phyloP scores from a whole-genome alignment of 2,113 vertebrate species.

The Anhinga rufa region DNA sequence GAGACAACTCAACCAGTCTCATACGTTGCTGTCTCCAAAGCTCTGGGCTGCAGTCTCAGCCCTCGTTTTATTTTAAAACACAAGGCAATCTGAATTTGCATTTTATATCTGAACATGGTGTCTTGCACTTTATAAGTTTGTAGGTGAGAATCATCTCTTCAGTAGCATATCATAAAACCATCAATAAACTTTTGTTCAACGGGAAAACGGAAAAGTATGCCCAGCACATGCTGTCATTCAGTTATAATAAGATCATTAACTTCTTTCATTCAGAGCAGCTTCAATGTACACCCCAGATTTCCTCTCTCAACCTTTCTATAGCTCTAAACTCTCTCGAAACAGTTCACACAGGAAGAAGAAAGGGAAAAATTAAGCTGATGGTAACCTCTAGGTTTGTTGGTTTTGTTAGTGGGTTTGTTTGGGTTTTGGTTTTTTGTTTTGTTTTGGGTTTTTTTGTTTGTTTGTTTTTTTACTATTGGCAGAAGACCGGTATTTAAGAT shows the following conservation, averaged over 20 bases:
- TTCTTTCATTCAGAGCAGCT: neutral
- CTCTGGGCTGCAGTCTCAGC: neutral
- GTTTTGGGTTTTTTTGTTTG: no score
- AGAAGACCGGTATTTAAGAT: neutral
- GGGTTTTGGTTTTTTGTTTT: no score
- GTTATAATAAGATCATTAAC: neutral
- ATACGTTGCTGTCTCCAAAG: fast-evolving
- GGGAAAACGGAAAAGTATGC: neutral
- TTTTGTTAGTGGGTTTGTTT: no score
- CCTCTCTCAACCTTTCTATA: neutral
- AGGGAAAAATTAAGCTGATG: neutral
- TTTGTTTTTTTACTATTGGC: neutral
- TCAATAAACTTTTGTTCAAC: neutral
- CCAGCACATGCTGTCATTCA: neutral
- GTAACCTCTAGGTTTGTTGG: no score
- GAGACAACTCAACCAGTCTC: neutral
- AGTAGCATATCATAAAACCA: neutral
- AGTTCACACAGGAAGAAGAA: neutral
- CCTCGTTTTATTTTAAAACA: neutral
- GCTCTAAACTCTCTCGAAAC: neutral
- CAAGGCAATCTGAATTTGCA: neutral
- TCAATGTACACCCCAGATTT: neutral
- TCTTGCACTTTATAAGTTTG: neutral
- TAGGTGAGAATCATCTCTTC: neutral
- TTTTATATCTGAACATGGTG: neutral